Percentiles rank a stretch among this genome's conserved stretches.
phyloP scores from a whole-genome alignment of 2,113 vertebrate species.

The Etheostoma spectabile region DNA sequence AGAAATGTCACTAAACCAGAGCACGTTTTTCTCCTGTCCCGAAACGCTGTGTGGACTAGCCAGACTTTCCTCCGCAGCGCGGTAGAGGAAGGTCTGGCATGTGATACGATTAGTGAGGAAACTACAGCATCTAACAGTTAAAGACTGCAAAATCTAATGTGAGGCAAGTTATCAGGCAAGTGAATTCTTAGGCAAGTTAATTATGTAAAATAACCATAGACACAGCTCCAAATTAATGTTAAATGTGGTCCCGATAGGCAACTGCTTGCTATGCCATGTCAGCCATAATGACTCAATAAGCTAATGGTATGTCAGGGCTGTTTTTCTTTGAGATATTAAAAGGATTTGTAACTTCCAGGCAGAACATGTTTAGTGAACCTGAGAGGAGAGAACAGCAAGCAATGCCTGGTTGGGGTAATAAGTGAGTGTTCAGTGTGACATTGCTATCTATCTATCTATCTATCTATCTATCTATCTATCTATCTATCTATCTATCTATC shows the following conservation, averaged over 20 bases:
- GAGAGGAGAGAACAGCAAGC: background rate
- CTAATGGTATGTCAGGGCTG: background rate
- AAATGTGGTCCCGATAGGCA: background rate
- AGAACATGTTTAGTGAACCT: background rate
- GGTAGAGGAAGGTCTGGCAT: too few species aligned
- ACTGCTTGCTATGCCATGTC: background rate
- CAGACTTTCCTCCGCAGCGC: too few species aligned
- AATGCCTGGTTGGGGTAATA: constrained; percentile 7
- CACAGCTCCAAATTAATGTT: background rate
- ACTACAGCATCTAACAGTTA: background rate
- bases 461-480: background rate
- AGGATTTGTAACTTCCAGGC: background rate
- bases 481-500: background rate
- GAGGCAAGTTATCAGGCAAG: background rate
- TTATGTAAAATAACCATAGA: background rate
- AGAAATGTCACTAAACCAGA: too few species aligned
- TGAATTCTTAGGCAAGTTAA: background rate
- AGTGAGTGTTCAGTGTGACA: background rate
- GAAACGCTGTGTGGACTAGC: too few species aligned
- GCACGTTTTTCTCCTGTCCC: too few species aligned
- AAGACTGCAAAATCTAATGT: background rate
- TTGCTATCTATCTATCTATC: background rate
- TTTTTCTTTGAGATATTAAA: background rate
- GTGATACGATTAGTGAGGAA: background rate
- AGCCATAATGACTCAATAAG: constrained; percentile 2